Conservation (phyloP, 1,140 invertebrate genomes). For the Eubasilissa regina region DNA sequence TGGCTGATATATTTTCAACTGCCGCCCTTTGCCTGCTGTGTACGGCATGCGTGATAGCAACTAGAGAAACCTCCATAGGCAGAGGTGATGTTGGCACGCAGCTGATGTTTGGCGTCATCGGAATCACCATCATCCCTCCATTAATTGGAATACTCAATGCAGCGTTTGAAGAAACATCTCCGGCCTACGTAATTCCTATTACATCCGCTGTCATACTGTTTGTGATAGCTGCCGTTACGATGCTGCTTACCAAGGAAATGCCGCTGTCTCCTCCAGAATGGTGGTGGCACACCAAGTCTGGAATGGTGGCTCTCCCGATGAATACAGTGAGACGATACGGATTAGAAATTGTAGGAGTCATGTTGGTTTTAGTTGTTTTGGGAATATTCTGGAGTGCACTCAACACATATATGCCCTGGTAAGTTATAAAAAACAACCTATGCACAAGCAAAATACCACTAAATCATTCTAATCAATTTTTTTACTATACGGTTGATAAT, state of each 20-base stretch:
- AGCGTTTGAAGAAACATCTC: conserved; percentile 62
- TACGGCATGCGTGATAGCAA: conserved; percentile 85
- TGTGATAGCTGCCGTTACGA: conserved; percentile 77
- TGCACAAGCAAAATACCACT: no score
- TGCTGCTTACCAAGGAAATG: conserved; percentile 77
- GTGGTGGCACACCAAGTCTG: conserved; percentile 88
- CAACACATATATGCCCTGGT: conserved; percentile 83
- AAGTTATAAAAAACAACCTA: conserved; percentile 43
- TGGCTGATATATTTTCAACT: conserved; percentile 85
- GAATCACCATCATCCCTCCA: conserved; percentile 81
- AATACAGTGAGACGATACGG: conserved; percentile 81
- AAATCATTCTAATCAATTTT: no score
- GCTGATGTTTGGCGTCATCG: conserved; percentile 82
- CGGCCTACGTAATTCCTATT: conserved; percentile 72
- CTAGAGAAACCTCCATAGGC: conserved; percentile 83
- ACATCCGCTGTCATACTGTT: conserved; percentile 76
- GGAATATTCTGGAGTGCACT: conserved; percentile 86
- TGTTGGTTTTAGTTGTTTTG: conserved; percentile 79
- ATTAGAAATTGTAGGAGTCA: conserved; percentile 79
- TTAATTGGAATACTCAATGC: conserved; percentile 74
- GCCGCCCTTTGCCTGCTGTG: conserved; percentile 81
- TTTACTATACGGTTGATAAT: no score
- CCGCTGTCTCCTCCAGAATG: conserved; percentile 84
- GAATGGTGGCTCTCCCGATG: conserved; percentile 81
- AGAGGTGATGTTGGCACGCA: conserved; percentile 87